Percentiles rank a stretch among this genome's conserved stretches.
phyloP scores from a whole-genome alignment of 2,888 invertebrate species.

The Stratiomys singularior region DNA sequence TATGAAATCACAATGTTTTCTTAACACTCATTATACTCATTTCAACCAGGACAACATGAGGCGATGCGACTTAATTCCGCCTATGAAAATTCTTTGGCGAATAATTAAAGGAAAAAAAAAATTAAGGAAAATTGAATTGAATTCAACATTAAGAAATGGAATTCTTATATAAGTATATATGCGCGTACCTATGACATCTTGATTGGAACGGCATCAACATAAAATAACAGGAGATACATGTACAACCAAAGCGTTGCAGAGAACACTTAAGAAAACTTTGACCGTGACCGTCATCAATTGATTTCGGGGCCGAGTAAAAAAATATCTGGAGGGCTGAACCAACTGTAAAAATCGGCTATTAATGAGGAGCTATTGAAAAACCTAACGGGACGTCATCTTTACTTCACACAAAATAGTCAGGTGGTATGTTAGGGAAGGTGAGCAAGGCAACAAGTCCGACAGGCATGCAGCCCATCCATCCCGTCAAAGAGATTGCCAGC shows the following conservation, averaged over 20 bases:
- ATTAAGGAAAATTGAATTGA: neutral
- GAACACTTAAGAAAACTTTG: constrained; percentile 39
- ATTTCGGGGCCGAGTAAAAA: constrained; percentile 16
- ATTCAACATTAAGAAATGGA: constrained; percentile 31
- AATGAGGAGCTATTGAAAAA: constrained; percentile 43
- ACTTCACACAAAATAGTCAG: constrained; percentile 12
- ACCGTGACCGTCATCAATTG: constrained; percentile 33
- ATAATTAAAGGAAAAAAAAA: too few relatives aligned
- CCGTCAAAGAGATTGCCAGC: neutral
- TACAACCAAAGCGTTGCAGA: neutral
- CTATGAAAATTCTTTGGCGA: constrained; percentile 4
- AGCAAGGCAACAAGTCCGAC: neutral
- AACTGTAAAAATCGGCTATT: constrained; percentile 44
- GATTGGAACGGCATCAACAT: constrained; percentile 4
- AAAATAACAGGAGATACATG: neutral
- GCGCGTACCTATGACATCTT: constrained; percentile 27
- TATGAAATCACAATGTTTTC: constrained; percentile 42
- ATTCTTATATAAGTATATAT: too few relatives aligned
- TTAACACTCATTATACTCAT: constrained; percentile 27
- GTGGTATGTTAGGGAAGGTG: neutral
- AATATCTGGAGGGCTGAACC: constrained; percentile 39
- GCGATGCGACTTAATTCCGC: too few relatives aligned
- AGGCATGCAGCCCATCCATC: neutral
- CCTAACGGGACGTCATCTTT: constrained; percentile 32
- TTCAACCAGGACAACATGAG: neutral